Conservation (phyloP, 2,888 invertebrate species). For the Idaea biselata region DNA sequence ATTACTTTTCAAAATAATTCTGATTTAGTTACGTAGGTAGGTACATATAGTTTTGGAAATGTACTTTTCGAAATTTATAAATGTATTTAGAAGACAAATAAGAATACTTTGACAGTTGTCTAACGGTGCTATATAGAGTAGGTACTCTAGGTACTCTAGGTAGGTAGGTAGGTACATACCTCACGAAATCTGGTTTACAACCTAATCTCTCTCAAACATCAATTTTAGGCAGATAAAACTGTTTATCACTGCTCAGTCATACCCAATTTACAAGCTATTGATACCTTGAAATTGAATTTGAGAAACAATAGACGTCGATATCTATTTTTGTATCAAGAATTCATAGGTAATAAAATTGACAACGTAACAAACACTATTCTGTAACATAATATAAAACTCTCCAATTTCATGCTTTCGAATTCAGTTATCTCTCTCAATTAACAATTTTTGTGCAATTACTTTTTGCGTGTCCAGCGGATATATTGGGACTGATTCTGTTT, state of each 20-base stretch:
- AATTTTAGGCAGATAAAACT: neutral
- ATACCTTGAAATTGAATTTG: neutral
- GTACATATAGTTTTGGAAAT: neutral
- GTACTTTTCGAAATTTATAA: too few species aligned
- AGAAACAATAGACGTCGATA: neutral
- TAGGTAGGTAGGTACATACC: too few species aligned
- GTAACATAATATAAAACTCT: conserved; percentile 35
- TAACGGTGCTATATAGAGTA: neutral
- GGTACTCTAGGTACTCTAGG: too few species aligned
- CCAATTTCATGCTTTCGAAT: conserved; percentile 53
- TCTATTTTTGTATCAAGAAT: neutral
- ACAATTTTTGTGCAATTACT: conserved; percentile 46
- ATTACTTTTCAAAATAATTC: neutral
- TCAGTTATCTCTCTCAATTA: conserved; percentile 45
- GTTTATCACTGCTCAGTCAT: neutral
- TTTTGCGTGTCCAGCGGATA: conserved; percentile 47
- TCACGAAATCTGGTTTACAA: neutral
- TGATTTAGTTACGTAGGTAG: neutral
- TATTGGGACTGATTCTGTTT: conserved; percentile 24
- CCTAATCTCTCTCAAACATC: neutral
- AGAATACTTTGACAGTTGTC: neutral
- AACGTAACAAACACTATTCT: conserved; percentile 30
- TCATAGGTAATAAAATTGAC: neutral
- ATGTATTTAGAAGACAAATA: too few species aligned
- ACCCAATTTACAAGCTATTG: neutral